phyloP scores from a whole-genome alignment of 2,797 vertebrate genomes.

The Amblyraja radiata region DNA sequence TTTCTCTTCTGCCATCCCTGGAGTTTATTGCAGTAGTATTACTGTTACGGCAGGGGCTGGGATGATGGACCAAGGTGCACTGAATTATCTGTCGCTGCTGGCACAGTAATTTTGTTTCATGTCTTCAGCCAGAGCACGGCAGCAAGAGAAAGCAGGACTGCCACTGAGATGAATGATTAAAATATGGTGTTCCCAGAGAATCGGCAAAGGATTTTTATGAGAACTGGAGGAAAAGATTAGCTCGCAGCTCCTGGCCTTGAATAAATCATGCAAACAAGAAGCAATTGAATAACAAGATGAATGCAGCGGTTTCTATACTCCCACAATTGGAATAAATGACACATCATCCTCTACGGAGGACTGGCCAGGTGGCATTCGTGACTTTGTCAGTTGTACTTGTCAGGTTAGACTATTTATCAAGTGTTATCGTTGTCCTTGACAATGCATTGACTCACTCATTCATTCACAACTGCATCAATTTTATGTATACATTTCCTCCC shows the following conservation, averaged over 20 bases:
- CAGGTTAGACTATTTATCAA: constrained; percentile 18
- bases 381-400: neutral
- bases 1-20: neutral
- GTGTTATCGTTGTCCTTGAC: neutral
- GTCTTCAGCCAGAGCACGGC: neutral
- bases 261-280: constrained; percentile 19
- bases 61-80: neutral
- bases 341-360: neutral
- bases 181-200: constrained; percentile 25
- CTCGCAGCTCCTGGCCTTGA: constrained; percentile 4
- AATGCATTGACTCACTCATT: constrained; percentile 2
- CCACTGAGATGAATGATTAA: constrained; percentile 27
- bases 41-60: neutral
- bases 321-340: constrained; percentile 5
- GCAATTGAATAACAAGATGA: neutral
- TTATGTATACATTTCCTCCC: neutral
- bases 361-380: neutral
- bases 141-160: neutral
- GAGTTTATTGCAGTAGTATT: neutral
- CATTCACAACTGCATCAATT: constrained; percentile 11
- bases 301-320: neutral
- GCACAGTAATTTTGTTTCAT: constrained; percentile 5
- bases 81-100: neutral
- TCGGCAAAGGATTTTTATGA: constrained; percentile 8
- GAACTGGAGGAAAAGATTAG: constrained; percentile 3